A percentile compares a stretch with the other conserved stretches of the same genome.
Conservation (phyloP, 2,888 invertebrate species). For the Drosophila vallismaia region DNA sequence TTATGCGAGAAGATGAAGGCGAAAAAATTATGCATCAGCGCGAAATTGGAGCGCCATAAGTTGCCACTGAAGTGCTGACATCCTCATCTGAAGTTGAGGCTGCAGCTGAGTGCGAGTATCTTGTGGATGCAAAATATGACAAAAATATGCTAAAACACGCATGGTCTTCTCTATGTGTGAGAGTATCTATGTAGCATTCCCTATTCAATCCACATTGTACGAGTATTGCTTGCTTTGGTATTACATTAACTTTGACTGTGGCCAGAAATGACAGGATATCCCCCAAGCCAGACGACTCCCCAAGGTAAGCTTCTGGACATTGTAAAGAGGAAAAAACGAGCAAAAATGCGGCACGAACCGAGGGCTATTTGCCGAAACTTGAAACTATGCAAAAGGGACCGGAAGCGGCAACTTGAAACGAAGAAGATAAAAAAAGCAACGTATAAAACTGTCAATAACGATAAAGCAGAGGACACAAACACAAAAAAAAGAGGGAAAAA, state of each 20-base stretch:
- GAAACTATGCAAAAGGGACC: slow-evolving; percentile 77
- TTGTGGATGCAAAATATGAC: slow-evolving; percentile 48
- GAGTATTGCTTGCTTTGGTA: slow-evolving; percentile 49
- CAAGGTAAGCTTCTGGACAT: slow-evolving; percentile 59
- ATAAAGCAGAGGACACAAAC: slow-evolving; percentile 60
- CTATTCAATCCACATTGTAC: not conserved
- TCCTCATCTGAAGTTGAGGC: slow-evolving; percentile 49
- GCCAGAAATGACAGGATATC: slow-evolving; percentile 38
- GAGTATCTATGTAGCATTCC: not conserved
- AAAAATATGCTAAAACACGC: slow-evolving; percentile 62
- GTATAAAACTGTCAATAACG: slow-evolving; percentile 76
- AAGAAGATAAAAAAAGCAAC: slow-evolving; percentile 40
- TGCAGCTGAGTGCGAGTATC: slow-evolving; percentile 37
- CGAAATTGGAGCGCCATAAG: slow-evolving; percentile 78
- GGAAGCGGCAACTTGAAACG: slow-evolving; percentile 53
- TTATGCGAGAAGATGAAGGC: slow-evolving; percentile 66
- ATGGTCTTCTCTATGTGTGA: slow-evolving; percentile 10
- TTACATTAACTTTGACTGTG: slow-evolving; percentile 63
- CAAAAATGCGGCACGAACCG: slow-evolving; percentile 56
- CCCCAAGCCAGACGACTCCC: slow-evolving; percentile 48
- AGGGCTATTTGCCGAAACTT: slow-evolving; percentile 51
- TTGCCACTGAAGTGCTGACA: slow-evolving; percentile 59
- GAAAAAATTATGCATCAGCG: slow-evolving; percentile 74
- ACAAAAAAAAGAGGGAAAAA: slow-evolving; percentile 22
- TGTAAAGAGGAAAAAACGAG: slow-evolving; percentile 41